phyloP scores from a whole-genome alignment of 2,113 vertebrate genomes.

The Prionailurus viverrinus region DNA sequence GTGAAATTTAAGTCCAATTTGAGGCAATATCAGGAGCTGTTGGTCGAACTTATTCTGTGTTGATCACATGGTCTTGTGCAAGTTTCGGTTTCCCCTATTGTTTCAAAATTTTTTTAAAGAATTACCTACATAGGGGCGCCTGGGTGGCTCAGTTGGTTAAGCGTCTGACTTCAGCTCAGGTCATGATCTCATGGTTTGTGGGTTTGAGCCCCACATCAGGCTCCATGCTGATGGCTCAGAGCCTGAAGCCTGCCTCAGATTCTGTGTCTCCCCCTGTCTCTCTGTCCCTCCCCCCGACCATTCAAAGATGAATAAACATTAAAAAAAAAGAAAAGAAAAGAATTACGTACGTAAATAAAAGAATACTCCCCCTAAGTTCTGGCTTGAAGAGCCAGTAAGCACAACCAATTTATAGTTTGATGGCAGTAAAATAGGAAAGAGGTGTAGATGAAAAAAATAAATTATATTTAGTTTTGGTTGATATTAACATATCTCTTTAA shows the following conservation, averaged over 20 bases:
- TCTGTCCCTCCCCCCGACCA: too few species aligned
- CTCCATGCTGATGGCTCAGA: too few species aligned
- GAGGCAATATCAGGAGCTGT: not conserved
- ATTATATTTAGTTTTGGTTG: not conserved
- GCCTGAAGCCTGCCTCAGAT: too few species aligned
- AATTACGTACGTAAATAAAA: conserved; percentile 10
- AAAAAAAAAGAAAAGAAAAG: not conserved
- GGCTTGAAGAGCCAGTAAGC: not conserved
- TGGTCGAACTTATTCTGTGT: conserved; percentile 15
- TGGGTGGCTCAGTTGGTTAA: too few species aligned
- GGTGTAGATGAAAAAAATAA: not conserved
- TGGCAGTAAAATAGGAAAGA: not conserved
- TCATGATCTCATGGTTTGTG: too few species aligned
- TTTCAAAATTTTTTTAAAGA: not conserved
- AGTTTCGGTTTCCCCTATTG: not conserved
- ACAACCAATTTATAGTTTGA: not conserved
- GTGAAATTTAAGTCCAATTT: not conserved
- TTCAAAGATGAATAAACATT: too few species aligned
- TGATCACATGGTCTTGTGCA: not conserved
- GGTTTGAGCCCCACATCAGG: too few species aligned
- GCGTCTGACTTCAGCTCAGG: too few species aligned
- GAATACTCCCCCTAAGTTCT: not conserved
- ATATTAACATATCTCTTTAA: not conserved
- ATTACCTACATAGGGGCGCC: not conserved
- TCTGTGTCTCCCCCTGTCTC: too few species aligned